Evolutionary conservation across 92 coral and sea anemone species (phyloP).

Genomic region (Epizoanthus fatuus): DNA sequence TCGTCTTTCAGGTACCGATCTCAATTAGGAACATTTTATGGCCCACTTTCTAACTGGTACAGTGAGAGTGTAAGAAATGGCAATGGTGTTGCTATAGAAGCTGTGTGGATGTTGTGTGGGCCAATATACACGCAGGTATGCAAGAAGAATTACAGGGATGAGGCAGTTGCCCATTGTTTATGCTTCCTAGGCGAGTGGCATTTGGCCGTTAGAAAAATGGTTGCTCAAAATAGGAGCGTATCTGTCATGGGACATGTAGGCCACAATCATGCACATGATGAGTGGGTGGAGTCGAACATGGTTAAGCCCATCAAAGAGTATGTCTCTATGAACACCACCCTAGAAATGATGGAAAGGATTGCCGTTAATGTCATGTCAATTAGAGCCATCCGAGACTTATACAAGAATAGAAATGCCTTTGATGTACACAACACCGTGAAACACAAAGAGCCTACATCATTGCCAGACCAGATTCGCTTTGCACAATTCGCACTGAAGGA

Average conservation of each 20-base stretch:
- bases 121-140: not conserved
- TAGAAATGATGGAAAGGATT: constrained; percentile 14
- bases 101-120: constrained; percentile 2
- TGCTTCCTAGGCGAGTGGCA: not conserved
- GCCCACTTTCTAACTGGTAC: not conserved
- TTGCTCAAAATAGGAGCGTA: not conserved
- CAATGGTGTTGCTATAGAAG: not conserved
- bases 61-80: constrained; percentile 1
- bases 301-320: not conserved
- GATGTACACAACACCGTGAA: constrained; percentile 1
- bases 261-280: constrained; percentile 5
- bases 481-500: not conserved
- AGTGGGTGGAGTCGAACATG: constrained; percentile 15
- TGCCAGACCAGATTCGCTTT: not conserved
- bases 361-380: not conserved
- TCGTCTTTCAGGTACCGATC: not conserved
- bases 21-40: not conserved
- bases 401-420: not conserved
- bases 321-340: constrained; percentile 1
- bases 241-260: not conserved
- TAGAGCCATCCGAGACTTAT: not conserved
- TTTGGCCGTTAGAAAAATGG: constrained; percentile 8
- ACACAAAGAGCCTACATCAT: not conserved
- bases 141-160: not conserved
- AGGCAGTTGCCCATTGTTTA: constrained; percentile 7